Evolutionary conservation across 2,797 vertebrate genomes (phyloP).

Genomic region (Sciurus vulgaris): DNA sequence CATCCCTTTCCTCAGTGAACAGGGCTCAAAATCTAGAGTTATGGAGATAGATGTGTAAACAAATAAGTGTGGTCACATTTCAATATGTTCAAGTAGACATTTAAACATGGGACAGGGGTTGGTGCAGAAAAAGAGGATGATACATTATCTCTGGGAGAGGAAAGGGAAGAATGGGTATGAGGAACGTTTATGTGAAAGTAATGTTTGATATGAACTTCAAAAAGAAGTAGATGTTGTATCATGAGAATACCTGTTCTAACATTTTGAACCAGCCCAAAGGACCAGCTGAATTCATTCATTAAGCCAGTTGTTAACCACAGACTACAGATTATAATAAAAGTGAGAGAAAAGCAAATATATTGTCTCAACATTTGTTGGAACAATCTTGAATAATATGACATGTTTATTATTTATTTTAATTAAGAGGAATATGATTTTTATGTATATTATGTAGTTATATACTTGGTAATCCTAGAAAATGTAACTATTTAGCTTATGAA

Average conservation of each 20-base stretch:
- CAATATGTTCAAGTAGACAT: not conserved
- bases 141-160: not conserved
- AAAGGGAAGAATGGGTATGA: not conserved
- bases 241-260: not conserved
- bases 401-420: not conserved
- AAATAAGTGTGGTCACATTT: not conserved
- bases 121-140: not conserved
- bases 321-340: conserved; percentile 21
- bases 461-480: not conserved
- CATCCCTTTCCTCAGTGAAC: not conserved
- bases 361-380: not conserved
- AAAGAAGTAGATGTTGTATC: not conserved
- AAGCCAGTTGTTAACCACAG: not conserved
- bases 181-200: conserved; percentile 5
- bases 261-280: conserved; percentile 5
- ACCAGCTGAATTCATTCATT: not conserved
- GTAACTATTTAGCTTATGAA: conserved; percentile 12
- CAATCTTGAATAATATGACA: conserved; percentile 1
- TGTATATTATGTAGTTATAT: conserved; percentile 1
- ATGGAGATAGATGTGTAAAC: not conserved
- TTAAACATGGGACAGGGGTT: not conserved
- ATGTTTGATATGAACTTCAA: not conserved
- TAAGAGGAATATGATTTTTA: not conserved
- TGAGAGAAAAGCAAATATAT: not conserved
- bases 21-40: not conserved